phyloP scores from a whole-genome alignment of 1,140 invertebrate species.

The Papilio machaon region DNA sequence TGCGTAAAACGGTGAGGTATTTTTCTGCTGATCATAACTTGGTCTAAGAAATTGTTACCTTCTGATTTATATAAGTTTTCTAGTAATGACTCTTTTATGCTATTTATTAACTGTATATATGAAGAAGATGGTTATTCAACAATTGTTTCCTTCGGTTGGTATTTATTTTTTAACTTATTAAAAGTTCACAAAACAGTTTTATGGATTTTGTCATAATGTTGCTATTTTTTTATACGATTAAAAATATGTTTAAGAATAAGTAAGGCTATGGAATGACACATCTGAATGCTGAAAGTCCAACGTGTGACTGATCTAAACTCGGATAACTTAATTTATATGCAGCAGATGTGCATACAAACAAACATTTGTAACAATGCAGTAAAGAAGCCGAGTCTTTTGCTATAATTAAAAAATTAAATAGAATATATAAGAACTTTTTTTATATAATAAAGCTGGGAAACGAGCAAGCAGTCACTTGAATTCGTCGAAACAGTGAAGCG shows the following conservation, averaged over 20 bases:
- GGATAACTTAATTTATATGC: slow-evolving; percentile 14
- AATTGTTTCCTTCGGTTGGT: too few relatives aligned
- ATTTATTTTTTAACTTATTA: neutral
- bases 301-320: neutral
- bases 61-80: neutral
- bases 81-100: neutral
- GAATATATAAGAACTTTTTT: too few relatives aligned
- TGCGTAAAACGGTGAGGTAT: neutral
- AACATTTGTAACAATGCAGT: neutral
- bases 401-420: too few relatives aligned
- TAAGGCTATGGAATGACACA: neutral
- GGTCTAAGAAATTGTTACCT: neutral
- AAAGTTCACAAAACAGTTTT: neutral
- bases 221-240: neutral
- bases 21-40: neutral
- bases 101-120: too few relatives aligned
- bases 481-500: too few relatives aligned
- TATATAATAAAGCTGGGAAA: too few relatives aligned
- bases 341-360: neutral
- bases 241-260: neutral
- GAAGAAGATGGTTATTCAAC: neutral
- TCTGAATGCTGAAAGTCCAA: neutral
- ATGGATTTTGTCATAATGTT: neutral
- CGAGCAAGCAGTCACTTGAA: too few relatives aligned
- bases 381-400: neutral